These are phyloP conservation scores for Dusona sp. DNA, from an alignment of 2,888 invertebrate species.

Conservation along the genomic window DNA sequence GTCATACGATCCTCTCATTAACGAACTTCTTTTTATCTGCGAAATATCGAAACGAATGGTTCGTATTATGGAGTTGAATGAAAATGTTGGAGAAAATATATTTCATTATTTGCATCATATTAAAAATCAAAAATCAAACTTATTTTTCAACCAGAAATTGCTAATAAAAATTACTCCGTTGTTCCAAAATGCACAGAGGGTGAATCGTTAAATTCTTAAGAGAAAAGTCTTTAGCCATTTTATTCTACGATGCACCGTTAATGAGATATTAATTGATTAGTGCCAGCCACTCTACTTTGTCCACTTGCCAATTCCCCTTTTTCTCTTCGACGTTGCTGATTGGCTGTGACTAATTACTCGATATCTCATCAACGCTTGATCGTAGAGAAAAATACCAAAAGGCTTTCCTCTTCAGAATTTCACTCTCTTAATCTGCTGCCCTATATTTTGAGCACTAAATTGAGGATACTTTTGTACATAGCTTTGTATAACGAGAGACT, in stretches of 20 bases:
- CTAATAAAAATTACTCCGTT: neutral
- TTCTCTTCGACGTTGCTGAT: neutral
- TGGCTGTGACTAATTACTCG: neutral
- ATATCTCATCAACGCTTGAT: neutral
- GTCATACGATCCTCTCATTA: too few species aligned
- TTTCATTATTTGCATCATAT: neutral
- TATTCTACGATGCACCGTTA: neutral
- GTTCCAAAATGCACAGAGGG: neutral
- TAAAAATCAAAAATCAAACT: neutral
- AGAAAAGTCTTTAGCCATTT: neutral
- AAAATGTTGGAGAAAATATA: neutral
- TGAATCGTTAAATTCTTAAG: neutral
- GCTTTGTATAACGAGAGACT: conserved; percentile 80
- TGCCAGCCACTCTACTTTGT: neutral
- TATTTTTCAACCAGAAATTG: neutral
- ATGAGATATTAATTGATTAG: neutral
- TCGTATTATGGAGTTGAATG: neutral
- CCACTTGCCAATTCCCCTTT: neutral
- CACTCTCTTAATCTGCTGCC: neutral
- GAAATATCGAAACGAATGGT: neutral
- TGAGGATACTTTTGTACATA: neutral
- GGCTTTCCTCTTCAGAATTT: neutral
- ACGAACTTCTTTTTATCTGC: neutral
- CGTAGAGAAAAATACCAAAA: neutral
- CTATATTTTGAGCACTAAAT: neutral